Evolutionary conservation across 1,140 invertebrate genomes (phyloP), one percentile per base, ranked within the genome.

Genomic region (Procambarus virginalis): DNA sequence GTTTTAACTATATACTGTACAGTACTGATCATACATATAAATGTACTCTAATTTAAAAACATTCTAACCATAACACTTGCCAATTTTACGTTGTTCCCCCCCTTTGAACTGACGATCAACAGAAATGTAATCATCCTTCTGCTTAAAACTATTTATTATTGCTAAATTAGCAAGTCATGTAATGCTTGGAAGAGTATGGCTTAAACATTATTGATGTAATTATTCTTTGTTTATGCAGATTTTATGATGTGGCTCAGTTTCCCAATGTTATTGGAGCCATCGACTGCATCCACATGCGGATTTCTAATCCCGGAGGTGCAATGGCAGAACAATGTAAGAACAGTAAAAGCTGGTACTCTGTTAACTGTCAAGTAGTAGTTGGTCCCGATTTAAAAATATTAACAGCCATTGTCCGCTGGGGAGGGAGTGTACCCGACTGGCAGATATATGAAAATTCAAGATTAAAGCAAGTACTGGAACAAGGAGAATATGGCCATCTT

Each of bases 261-360:
- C 88, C 88, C 49, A 89, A 89, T 70, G 81, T 89, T 20, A 84
- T 89, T 70, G 88, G 88, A n/a, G 88, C 88, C 75, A 89, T 89
- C 5, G 88, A 84, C 76, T 89, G 88, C 73, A 84, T 84, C 55
- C 88, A 89, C 81, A 89, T 89, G 81, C 73, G 81, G 48, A 89
- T 89, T 22, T 89, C 88, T 10, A 89, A 89, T 55, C 88, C 88
- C 10, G 88, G 88, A 48, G 88, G 88, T 17, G 51, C 81, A 46
- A 89, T 89, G 88, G 80, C 88, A 17, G 88, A 89, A n/a, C 81
- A 89, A 46, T 89, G 88, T n/a, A 75, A 64, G 12, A 89, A 89
- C 12, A 89, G 73, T 22, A 51, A 79, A 55, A 75, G 88, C 14
- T 89, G 88, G 88, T 79, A 89, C 58, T 89, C 88, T 0, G 60